phyloP scores from a whole-genome alignment of 2,797 vertebrate genomes.

The Loriculus beryllinus region DNA sequence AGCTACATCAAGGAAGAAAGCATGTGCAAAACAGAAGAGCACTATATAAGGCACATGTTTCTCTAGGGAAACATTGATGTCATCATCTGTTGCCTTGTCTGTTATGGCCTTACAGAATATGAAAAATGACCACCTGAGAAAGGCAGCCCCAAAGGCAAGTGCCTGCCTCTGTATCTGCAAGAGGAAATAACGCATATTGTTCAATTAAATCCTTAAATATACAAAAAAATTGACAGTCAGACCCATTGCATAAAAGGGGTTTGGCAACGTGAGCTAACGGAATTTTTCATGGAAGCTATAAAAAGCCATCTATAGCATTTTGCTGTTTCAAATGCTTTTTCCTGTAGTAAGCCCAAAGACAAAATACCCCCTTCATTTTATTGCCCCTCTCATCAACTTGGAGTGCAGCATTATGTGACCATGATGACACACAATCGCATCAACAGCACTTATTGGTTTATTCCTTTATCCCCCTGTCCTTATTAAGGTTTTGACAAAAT shows the following conservation, averaged over 20 bases:
- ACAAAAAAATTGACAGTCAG: neutral
- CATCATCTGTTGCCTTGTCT: neutral
- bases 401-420: neutral
- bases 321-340: neutral
- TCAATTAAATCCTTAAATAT: neutral
- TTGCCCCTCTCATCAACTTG: neutral
- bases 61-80: neutral
- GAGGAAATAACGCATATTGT: neutral
- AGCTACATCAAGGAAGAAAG: neutral
- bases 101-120: neutral
- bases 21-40: neutral
- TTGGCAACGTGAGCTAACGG: neutral
- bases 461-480: neutral
- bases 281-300: neutral
- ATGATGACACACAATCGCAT: neutral
- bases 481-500: neutral
- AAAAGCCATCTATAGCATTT: neutral
- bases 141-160: neutral
- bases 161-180: neutral
- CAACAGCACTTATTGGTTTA: neutral
- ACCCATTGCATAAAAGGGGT: fast-evolving
- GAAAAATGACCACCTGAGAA: neutral
- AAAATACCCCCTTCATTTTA: neutral
- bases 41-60: neutral
- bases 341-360: neutral